Base-by-base conservation (phyloP, 2,888 invertebrate genomes). In the Caenorhabditis zanzibari region DNA sequence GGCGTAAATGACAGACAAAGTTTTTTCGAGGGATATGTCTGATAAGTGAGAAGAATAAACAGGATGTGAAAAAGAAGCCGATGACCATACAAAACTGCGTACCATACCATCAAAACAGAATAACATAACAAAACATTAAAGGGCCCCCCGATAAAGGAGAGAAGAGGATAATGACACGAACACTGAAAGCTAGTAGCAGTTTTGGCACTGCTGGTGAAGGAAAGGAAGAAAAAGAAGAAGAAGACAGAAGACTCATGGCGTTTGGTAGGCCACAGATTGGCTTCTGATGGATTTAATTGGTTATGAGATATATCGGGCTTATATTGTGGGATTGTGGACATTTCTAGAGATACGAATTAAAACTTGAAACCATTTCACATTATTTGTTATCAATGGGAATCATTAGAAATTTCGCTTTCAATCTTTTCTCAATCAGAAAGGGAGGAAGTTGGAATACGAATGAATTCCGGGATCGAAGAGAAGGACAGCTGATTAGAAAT, bases 311-410 rank as follows among this genome's bases (percentile, higher is more conserved):
- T 75, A 44, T 75, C 66, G 66, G 75, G 61, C 52, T 68, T 66
- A 76, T 68, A 58, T 49, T 61, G 76, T 76, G 76, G 68, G 76
- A 76, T 76, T 76, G 76, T 68, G 76, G 76, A 76, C 76, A 76
- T 68, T 76, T 69, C 49, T 56, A 32, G 22, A 52, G 68, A 68
- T 54, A 49, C 26, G 54, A 54, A 59, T 75, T 68, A 44, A 76
- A 76, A 76, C 76, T 76, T 76, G 76, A 76, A 76, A 76, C 76
- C 76, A 76, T 76, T 66, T 68, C 66, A 14, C 75, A 75, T 75
- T 75, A 75, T 75, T 66, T 75, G 49, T 75, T 75, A 75, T 75
- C 75, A 75, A 75, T 58, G 66, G 35, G 75, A 66, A 59, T 68
- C 32, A 58, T 63, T 64, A 24, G 54, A 44, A 4, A 38, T 66